Conservation (phyloP, 2,113 vertebrate genomes). For the Castor canadensis region DNA sequence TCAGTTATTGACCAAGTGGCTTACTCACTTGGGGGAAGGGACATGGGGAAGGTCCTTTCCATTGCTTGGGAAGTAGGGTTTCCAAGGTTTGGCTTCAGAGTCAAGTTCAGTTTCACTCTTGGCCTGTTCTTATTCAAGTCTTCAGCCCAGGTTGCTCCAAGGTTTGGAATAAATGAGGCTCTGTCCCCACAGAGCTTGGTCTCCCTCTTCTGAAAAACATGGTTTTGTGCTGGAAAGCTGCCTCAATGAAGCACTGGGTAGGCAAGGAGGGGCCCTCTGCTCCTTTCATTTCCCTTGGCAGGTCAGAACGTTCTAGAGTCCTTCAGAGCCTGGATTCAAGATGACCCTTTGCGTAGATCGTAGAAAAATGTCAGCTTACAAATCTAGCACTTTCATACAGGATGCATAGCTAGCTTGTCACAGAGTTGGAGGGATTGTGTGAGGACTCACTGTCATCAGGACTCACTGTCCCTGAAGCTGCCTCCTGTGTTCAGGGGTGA, state of each 20-base stretch:
- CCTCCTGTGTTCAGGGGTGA: background rate
- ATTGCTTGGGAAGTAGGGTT: background rate
- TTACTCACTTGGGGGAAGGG: background rate
- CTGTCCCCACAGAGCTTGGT: too few relatives aligned
- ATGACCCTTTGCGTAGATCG: background rate
- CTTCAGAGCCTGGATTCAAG: background rate
- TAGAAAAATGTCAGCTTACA: background rate
- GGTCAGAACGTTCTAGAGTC: background rate
- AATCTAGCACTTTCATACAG: background rate
- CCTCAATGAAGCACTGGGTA: background rate
- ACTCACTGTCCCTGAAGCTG: background rate
- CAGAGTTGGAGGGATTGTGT: background rate
- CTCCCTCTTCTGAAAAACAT: too few relatives aligned
- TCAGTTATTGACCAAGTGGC: background rate
- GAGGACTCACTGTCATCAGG: background rate
- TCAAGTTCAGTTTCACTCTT: background rate
- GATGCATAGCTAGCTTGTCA: fast-evolving
- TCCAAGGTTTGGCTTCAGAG: background rate
- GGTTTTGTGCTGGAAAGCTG: too few relatives aligned
- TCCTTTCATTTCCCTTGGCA: fast-evolving
- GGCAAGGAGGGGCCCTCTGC: background rate
- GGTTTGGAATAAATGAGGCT: background rate
- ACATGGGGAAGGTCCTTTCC: background rate
- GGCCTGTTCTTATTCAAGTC: background rate
- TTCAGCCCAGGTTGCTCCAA: background rate